These are phyloP conservation scores for Herpetotheres cachinnans DNA, from an alignment of 2,113 vertebrate species.

Conservation along the genomic window DNA sequence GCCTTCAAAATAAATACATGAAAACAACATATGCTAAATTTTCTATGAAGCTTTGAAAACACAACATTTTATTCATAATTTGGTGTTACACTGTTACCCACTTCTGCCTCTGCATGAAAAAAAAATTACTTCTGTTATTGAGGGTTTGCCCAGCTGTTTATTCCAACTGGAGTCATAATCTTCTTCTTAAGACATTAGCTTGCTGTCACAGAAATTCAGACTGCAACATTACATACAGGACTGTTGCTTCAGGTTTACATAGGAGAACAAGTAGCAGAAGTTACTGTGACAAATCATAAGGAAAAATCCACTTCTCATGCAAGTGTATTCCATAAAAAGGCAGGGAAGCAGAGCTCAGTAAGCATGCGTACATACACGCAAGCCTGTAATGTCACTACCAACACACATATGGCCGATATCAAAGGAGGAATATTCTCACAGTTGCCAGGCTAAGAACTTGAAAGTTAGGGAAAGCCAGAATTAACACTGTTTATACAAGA, in stretches of 20 bases:
- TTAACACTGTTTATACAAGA: neutral
- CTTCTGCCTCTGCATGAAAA: neutral
- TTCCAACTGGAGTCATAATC: neutral
- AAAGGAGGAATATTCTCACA: neutral
- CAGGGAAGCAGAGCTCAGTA: neutral
- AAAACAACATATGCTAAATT: neutral
- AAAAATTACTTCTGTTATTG: neutral
- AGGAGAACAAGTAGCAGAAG: neutral
- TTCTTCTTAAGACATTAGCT: neutral
- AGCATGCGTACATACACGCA: neutral
- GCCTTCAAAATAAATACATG: neutral
- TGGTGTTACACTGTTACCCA: neutral
- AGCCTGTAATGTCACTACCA: neutral
- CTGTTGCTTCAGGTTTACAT: neutral
- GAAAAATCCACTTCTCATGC: neutral
- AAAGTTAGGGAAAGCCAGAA: constrained; percentile 6
- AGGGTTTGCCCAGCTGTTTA: neutral
- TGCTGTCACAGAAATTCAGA: neutral
- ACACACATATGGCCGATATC: neutral
- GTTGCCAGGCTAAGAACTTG: neutral
- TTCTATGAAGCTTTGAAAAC: neutral
- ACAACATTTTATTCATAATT: neutral
- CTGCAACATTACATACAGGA: neutral
- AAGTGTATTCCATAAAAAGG: neutral
- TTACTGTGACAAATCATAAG: neutral